Conservation (phyloP, 2,113 vertebrate species). For the Saccopteryx leptura region DNA sequence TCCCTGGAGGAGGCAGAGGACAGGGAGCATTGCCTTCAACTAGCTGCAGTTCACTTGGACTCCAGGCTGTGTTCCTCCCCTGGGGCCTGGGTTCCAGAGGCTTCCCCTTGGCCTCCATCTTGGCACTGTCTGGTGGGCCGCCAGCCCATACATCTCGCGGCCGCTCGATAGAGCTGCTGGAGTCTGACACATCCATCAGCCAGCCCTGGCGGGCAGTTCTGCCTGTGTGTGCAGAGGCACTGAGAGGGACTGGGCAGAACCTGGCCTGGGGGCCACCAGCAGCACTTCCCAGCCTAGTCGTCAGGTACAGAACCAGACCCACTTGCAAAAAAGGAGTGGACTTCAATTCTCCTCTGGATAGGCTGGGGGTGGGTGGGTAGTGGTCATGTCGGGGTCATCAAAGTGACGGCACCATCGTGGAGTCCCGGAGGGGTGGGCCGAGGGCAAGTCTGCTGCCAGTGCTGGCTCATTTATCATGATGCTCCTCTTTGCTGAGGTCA, state of each 20-base stretch:
- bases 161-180: slow-evolving; percentile 82
- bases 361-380: slow-evolving; percentile 3
- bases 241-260: background rate
- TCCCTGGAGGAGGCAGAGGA: background rate
- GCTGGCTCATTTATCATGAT: slow-evolving; percentile 91
- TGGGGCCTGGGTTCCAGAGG: slow-evolving; percentile 35
- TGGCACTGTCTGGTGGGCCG: slow-evolving; percentile 77
- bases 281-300: background rate
- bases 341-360: background rate
- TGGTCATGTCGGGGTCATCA: slow-evolving; percentile 87
- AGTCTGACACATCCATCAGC: slow-evolving; percentile 82
- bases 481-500: slow-evolving; percentile 91
- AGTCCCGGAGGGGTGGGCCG: slow-evolving; percentile 80
- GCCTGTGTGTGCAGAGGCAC: background rate
- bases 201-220: slow-evolving; percentile 56
- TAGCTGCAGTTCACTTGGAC: background rate
- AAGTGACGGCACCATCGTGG: slow-evolving; percentile 71
- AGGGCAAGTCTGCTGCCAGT: slow-evolving; percentile 84
- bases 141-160: slow-evolving; percentile 83
- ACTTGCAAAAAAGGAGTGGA: background rate
- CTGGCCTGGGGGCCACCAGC: slow-evolving; percentile 53
- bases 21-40: background rate
- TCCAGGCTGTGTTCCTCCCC: background rate
- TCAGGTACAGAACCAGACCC: background rate
- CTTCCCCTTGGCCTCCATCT: slow-evolving; percentile 79